Conservation (phyloP, 2,888 invertebrate genomes). For the Linyphia triangularis region DNA sequence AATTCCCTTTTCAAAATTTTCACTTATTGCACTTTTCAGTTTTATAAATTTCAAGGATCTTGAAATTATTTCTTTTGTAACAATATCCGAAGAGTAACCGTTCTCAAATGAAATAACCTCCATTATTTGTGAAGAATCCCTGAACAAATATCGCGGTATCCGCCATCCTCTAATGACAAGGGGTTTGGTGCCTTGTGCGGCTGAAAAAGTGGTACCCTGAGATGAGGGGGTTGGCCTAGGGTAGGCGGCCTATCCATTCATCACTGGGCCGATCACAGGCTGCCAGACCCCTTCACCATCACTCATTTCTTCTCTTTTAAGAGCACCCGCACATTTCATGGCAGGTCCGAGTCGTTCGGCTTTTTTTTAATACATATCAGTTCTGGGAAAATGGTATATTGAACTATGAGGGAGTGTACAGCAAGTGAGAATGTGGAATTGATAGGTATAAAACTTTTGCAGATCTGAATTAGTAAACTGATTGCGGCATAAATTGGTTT, state of each 20-base stretch:
- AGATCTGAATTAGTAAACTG: too few relatives aligned
- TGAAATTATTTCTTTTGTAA: too few relatives aligned
- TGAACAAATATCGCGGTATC: slow-evolving; percentile 47
- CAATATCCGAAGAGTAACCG: not conserved
- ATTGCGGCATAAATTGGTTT: too few relatives aligned
- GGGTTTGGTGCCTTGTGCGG: slow-evolving; percentile 60
- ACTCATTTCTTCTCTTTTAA: slow-evolving; percentile 60
- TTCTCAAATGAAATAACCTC: not conserved
- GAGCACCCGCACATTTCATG: slow-evolving; percentile 71
- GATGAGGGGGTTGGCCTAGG: slow-evolving; percentile 73
- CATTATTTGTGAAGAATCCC: slow-evolving; percentile 69
- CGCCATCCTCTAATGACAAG: slow-evolving; percentile 69
- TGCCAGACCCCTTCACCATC: slow-evolving; percentile 58
- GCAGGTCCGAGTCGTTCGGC: slow-evolving; percentile 66
- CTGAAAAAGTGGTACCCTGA: slow-evolving; percentile 70
- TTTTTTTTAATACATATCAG: slow-evolving; percentile 53
- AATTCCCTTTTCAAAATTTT: too few relatives aligned
- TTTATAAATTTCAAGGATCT: too few relatives aligned
- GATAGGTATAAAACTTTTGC: too few relatives aligned
- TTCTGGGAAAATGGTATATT: slow-evolving; percentile 16
- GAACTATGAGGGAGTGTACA: not conserved
- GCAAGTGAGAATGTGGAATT: not conserved
- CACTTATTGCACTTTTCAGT: too few relatives aligned
- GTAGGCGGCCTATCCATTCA: slow-evolving; percentile 74
- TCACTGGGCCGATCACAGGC: slow-evolving; percentile 71